A percentile compares a stretch with the other conserved stretches of the same genome.
These are phyloP conservation scores for Falco novaeseelandiae DNA, from an alignment of 2,797 vertebrate genomes.

Conservation along the genomic window DNA sequence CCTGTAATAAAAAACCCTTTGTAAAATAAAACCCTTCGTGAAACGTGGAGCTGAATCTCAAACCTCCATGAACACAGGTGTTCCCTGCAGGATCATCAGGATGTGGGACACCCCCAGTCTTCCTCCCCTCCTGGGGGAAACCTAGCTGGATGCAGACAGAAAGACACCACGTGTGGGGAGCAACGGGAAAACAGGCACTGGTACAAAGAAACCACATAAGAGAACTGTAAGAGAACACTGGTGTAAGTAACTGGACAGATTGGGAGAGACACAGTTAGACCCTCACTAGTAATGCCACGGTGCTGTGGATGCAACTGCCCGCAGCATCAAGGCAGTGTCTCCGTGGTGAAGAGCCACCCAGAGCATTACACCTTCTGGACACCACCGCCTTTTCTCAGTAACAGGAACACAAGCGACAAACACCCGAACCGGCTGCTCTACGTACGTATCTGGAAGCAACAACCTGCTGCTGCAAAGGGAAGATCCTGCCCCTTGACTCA, in stretches of 20 bases:
- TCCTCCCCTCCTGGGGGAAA: background rate
- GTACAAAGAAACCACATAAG: background rate
- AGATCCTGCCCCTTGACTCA: constrained; percentile 23
- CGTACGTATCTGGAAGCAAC: background rate
- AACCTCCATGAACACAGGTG: background rate
- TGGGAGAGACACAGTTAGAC: background rate
- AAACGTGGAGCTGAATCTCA: background rate
- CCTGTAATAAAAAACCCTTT: background rate
- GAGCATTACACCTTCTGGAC: background rate
- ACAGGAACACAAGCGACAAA: background rate
- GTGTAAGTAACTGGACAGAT: background rate
- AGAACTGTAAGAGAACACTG: background rate
- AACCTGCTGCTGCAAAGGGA: background rate
- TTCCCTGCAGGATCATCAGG: no score
- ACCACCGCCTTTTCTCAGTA: background rate
- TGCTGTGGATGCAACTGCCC: background rate
- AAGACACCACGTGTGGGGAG: background rate
- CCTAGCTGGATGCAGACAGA: background rate
- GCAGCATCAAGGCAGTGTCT: accelerated
- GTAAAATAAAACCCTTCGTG: background rate
- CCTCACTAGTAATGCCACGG: background rate
- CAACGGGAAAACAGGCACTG: background rate
- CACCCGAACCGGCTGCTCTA: background rate
- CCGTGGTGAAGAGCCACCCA: accelerated
- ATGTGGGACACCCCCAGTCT: background rate